Base-by-base conservation (phyloP, 2,797 vertebrate genomes). In the Gambusia yucatana region DNA sequence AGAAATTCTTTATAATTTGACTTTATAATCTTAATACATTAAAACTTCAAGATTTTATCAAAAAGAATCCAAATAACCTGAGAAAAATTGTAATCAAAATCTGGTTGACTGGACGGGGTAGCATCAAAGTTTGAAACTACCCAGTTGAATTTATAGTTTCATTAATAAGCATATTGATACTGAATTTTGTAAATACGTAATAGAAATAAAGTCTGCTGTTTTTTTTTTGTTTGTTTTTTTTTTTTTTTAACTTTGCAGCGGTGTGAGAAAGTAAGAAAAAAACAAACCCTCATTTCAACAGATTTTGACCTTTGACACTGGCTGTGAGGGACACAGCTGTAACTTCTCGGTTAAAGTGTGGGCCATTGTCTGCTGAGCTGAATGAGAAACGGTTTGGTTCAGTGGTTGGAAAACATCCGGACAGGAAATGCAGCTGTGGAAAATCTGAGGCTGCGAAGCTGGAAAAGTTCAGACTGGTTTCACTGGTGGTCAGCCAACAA, bases 241-340 rank as follows among this genome's bases (percentile, higher is more conserved):
- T 73, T 70, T n/a, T 6, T 47, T 73, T 70, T n/a, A 5, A 43
- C 14, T 59, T 59, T 72, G 48, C 30, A 78, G 59, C 46, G 61
- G 6, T 52, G 74, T 47, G 16, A 30, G 63, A 72, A 69, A 13
- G 43, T 10, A 25, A 13, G 25, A 43, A 25, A n/a, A 41, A 44
- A 59, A 41, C 22, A 11, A 22, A 30, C 50, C 30, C 30, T 55
- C 16, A 46, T 33, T 41, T 59, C 13, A 55, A 77, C 61, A 72
- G 33, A 72, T 46, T 61, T 52, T 86, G 48, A 88, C 85, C 79
- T 80, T 43, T 57, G 75, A 79, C 73, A 47, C 9, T 30, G 69
- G 41, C 46, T 1, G 16, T 47, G 76, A 63, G 78, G 87, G 86
- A 88, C 72, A 84, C 91, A 91, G 88, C 87, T 92, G 87, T 73